Conservation (phyloP, 1,140 invertebrate species). For the Drosophila kikkawai region DNA sequence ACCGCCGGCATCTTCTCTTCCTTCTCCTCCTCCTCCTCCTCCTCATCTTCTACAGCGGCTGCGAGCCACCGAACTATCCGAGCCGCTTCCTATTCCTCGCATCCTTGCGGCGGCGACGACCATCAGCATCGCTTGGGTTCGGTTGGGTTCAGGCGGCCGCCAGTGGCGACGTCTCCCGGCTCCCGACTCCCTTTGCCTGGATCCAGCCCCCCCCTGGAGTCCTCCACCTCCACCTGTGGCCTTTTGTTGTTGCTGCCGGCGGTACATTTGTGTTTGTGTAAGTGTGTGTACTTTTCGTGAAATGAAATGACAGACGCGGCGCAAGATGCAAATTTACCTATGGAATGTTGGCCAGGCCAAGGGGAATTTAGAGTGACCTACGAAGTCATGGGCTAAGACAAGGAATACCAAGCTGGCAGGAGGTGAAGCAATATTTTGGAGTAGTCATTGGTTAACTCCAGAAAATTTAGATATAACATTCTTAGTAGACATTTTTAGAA, state of each 20-base stretch:
- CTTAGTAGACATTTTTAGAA: not conserved
- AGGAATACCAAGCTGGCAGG: not conserved
- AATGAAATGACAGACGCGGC: slow-evolving; percentile 81
- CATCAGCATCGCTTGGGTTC: slow-evolving; percentile 25
- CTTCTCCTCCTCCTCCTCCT: slow-evolving; percentile 15
- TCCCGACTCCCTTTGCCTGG: slow-evolving; percentile 18
- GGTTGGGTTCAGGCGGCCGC: slow-evolving; percentile 65
- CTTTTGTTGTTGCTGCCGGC: slow-evolving; percentile 47
- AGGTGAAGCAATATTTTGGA: not conserved
- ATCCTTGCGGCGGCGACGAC: slow-evolving; percentile 73
- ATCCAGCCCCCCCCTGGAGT: slow-evolving; percentile 41
- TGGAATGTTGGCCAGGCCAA: slow-evolving; percentile 64
- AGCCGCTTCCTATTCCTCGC: slow-evolving; percentile 77
- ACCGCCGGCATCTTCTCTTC: slow-evolving; percentile 11
- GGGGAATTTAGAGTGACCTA: slow-evolving; percentile 39
- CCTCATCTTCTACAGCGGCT: slow-evolving; percentile 1
- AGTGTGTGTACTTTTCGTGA: slow-evolving; percentile 75
- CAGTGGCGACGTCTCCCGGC: slow-evolving; percentile 62
- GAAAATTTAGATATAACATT: not conserved
- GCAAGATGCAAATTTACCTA: slow-evolving; percentile 82
- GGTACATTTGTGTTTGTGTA: slow-evolving; percentile 29
- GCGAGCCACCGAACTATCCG: slow-evolving; percentile 56
- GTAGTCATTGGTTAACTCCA: not conserved
- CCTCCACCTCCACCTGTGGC: slow-evolving; percentile 46
- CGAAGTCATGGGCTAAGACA: not conserved